Percentiles rank a stretch among this genome's conserved stretches.
These are phyloP conservation scores for Sebastes kiyomatsui DNA, from an alignment of 2,797 vertebrate species.

Conservation along the genomic window DNA sequence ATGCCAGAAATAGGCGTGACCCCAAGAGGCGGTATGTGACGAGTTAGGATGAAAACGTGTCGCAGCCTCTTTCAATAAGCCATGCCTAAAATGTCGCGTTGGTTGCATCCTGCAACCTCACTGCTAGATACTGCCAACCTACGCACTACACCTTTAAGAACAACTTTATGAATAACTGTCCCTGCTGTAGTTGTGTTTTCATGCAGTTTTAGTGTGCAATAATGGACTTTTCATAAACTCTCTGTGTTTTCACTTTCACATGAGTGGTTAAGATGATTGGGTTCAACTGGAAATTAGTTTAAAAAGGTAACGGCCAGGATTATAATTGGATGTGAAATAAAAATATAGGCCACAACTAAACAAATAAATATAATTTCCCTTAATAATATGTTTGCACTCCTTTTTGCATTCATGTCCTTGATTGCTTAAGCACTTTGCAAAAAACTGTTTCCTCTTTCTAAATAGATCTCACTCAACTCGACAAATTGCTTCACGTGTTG, in stretches of 20 bases:
- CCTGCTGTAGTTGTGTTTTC: not conserved
- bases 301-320: not conserved
- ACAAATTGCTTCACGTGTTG: conserved; percentile 34
- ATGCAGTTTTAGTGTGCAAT: not conserved
- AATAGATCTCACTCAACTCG: conserved; percentile 23
- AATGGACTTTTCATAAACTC: not conserved
- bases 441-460: conserved; percentile 20
- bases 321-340: not conserved
- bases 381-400: not conserved
- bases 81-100: too few relatives aligned
- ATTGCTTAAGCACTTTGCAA: conserved; percentile 19
- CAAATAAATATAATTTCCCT: not conserved
- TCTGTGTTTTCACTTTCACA: not conserved
- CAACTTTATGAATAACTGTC: not conserved
- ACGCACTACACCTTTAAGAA: not conserved
- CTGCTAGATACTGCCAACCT: too few relatives aligned
- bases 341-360: not conserved
- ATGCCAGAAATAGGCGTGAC: too few relatives aligned
- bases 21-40: too few relatives aligned
- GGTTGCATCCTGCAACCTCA: too few relatives aligned
- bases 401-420: not conserved
- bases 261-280: not conserved
- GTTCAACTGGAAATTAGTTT: not conserved
- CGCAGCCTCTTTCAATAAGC: too few relatives aligned
- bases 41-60: too few relatives aligned